phyloP scores from a whole-genome alignment of 2,888 invertebrate genomes.

The Exephanes ischioxanthus region DNA sequence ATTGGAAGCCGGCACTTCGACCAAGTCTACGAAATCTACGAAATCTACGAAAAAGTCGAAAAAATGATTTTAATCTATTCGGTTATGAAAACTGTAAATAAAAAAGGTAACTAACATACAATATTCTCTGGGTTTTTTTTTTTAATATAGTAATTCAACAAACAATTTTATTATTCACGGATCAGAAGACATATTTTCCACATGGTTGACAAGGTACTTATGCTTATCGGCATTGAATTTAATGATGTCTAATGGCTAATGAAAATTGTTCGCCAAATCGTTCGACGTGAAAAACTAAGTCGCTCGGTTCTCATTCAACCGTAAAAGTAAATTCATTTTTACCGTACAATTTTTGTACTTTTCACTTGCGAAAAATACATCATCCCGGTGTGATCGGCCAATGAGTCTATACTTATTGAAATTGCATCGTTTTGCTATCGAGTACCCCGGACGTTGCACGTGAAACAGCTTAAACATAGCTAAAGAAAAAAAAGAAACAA shows the following conservation, averaged over 20 bases:
- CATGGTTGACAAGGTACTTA: slow-evolving; percentile 62
- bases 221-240: slow-evolving; percentile 24
- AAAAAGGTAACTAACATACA: slow-evolving; percentile 33
- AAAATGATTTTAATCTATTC: slow-evolving; percentile 33
- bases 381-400: slow-evolving; percentile 30
- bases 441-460: slow-evolving; percentile 42
- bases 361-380: slow-evolving; percentile 63
- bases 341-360: slow-evolving; percentile 38
- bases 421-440: slow-evolving; percentile 44
- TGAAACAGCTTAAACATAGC: slow-evolving; percentile 51
- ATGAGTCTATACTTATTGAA: slow-evolving; percentile 46
- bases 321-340: slow-evolving; percentile 35
- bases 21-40: slow-evolving; percentile 24
- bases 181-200: slow-evolving; percentile 65
- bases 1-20: slow-evolving; percentile 62
- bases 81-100: slow-evolving; percentile 44
- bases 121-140: background rate
- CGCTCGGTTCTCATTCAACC: slow-evolving; percentile 19
- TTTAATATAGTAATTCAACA: slow-evolving; percentile 66
- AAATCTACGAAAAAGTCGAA: slow-evolving; percentile 54
- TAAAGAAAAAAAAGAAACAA: slow-evolving; percentile 42
- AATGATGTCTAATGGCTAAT: slow-evolving; percentile 40
- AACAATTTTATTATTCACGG: slow-evolving; percentile 66
- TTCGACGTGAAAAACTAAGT: slow-evolving; percentile 27
- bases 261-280: slow-evolving; percentile 37